Base-by-base conservation (phyloP, 2,113 vertebrate species). In the Chionodraco myersi region DNA sequence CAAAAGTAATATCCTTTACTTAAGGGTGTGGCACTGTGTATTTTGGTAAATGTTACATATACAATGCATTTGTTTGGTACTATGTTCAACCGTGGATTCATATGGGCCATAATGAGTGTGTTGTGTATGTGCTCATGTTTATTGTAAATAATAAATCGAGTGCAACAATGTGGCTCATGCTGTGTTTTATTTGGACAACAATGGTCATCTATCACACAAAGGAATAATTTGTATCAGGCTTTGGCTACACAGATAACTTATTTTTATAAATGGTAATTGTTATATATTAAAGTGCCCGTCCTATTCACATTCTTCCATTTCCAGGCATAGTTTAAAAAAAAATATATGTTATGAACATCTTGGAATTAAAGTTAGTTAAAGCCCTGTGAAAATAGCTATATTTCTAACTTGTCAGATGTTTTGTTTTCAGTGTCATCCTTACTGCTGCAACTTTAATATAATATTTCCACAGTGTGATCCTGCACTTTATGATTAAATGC, bases 381-480 rank as follows among this genome's bases (percentile, higher is more conserved):
- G 44, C 54, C 13, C 63, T 23, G 0, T 41, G 60, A 51, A 75
- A 72, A 85, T 75, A 72, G 41, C 79, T 60, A 45, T 52, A 56
- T 72, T 41, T 41, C 5, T 41, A 41, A 72, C 64, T 69, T 34
- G 10, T 81, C 61, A 81, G 10, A 77, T 78, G 45, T 69, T 75
- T 74, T 81, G 65, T 84, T 73, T 74, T 60, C 65, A 67, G 54
- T 48, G 61, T 84, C n/a, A 49, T 79, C 52, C 45, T 78, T 76
- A 61, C 48, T 18, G 67, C 77, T 84, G 83, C 80, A 74, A 81
- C 62, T 90, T 76, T 83, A 67, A 91, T 72, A 88, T 67, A 82
- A 82, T 89, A 82, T 89, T 74, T 86, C 80, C 71, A 81, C 74
- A 67, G 62, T 77, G 52, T 82, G 77, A 92, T 89, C 86, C 62